Conservation (phyloP, 2,797 vertebrate species). For the Morelia viridis region DNA sequence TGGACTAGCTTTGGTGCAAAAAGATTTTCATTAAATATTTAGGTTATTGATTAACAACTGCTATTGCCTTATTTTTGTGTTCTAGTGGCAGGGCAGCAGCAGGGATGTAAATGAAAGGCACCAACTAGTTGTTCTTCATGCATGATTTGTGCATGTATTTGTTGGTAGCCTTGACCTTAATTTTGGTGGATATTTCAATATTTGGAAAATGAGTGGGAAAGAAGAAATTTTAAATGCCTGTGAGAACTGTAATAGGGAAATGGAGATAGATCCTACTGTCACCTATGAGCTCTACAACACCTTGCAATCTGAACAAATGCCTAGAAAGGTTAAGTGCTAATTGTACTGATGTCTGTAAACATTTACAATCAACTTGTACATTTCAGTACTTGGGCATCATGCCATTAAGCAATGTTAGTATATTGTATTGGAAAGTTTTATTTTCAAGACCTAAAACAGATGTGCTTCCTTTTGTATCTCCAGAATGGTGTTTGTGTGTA, state of each 20-base stretch:
- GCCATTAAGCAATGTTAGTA: neutral
- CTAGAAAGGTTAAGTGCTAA: neutral
- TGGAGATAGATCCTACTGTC: neutral
- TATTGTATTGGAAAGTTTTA: neutral
- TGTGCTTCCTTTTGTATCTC: neutral
- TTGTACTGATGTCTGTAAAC: neutral
- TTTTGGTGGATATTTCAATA: neutral
- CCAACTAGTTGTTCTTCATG: slow-evolving; percentile 70
- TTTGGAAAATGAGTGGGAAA: neutral
- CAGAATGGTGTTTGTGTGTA: neutral
- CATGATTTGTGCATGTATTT: slow-evolving; percentile 51
- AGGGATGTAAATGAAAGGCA: slow-evolving; percentile 50
- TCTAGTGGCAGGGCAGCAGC: slow-evolving; percentile 55
- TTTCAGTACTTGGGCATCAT: neutral
- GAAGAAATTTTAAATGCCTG: neutral
- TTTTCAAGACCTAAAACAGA: neutral
- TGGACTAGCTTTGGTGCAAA: slow-evolving; percentile 54
- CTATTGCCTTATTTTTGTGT: slow-evolving; percentile 60
- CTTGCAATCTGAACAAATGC: neutral
- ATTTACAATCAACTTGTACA: neutral
- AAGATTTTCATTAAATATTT: slow-evolving; percentile 65
- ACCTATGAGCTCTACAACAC: neutral
- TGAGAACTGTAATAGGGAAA: neutral
- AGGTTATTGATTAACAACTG: slow-evolving; percentile 77
- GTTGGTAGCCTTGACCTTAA: neutral